A percentile compares a stretch with the other conserved stretches of the same genome.
These are phyloP conservation scores for Nothoprocta perdicaria DNA, from an alignment of 2,113 vertebrate species.

Conservation along the genomic window DNA sequence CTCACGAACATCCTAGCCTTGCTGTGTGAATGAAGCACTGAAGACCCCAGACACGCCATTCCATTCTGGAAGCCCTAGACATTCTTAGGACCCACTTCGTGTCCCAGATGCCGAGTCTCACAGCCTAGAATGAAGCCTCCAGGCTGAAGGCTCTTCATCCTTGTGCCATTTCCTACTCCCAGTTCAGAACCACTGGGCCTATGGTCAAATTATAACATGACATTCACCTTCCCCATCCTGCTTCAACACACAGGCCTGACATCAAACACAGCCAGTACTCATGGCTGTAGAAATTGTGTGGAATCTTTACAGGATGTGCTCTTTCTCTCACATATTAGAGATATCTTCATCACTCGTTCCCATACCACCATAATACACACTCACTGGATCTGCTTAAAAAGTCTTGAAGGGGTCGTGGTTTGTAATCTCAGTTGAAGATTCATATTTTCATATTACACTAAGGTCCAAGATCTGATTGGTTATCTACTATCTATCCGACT, in stretches of 20 bases:
- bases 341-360: not conserved
- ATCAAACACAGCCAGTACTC: not conserved
- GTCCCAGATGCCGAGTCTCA: too few species aligned
- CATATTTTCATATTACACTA: not conserved
- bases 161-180: not conserved
- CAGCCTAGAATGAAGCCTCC: too few species aligned
- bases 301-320: not conserved
- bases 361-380: not conserved
- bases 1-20: too few species aligned
- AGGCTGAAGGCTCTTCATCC: not conserved
- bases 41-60: too few species aligned
- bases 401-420: not conserved
- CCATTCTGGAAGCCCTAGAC: too few species aligned
- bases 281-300: not conserved
- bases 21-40: too few species aligned
- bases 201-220: not conserved
- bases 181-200: not conserved
- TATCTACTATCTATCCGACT: accelerated
- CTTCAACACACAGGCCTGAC: not conserved
- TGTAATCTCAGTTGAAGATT: not conserved
- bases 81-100: too few species aligned
- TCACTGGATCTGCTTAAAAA: not conserved
- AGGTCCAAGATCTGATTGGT: not conserved
- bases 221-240: not conserved
- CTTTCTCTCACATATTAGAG: not conserved